Evolutionary conservation across 2,113 vertebrate species (phyloP), one percentile per base, ranked within the genome.

Genomic region (Lucifuga dentata): DNA sequence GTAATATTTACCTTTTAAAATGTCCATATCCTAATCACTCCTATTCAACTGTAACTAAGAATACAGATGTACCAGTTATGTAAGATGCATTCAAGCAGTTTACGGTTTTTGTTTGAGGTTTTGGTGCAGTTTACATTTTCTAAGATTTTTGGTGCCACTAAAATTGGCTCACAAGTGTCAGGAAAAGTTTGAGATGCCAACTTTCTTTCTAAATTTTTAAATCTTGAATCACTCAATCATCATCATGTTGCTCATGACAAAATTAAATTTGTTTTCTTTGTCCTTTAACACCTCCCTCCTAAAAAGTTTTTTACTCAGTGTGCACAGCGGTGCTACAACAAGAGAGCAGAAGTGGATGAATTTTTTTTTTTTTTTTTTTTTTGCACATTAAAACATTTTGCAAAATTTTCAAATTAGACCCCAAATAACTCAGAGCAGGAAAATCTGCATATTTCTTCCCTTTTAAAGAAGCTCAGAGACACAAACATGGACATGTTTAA

Each of bases 181-280:
- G 41, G 21, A 65, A 29, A 12, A 62, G 44, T 70, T 80, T 63
- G 3, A 85, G 45, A 81, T 81, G 88, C 88, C 86, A 91, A 81
- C 78, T 32, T 73, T 50, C 13, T 13, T 51, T 70, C 56, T 60
- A 16, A 48, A 56, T 44, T 41, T 11, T 38, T 15, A 1, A 38
- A 56, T 43, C 51, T 29, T 33, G 24, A 33, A 46, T n/a, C 15
- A 32, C 12, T 70, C 16, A 36, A 29, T 4, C 21, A 8, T 12
- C 38, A 33, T 32, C 36, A 12, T 10, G n/a, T n/a, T n/a, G n/a
- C n/a, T n/a, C n/a, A n/a, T n/a, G n/a, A n/a, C n/a, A n/a, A n/a
- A n/a, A n/a, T n/a, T n/a, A n/a, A n/a, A n/a, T n/a, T n/a, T n/a
- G n/a, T n/a, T n/a, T n/a, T n/a, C n/a, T n/a, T n/a, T n/a, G n/a